Evolutionary conservation across 2,888 invertebrate species (phyloP), one percentile per base, ranked within the genome.

Genomic region (Nomada ferruginata): DNA sequence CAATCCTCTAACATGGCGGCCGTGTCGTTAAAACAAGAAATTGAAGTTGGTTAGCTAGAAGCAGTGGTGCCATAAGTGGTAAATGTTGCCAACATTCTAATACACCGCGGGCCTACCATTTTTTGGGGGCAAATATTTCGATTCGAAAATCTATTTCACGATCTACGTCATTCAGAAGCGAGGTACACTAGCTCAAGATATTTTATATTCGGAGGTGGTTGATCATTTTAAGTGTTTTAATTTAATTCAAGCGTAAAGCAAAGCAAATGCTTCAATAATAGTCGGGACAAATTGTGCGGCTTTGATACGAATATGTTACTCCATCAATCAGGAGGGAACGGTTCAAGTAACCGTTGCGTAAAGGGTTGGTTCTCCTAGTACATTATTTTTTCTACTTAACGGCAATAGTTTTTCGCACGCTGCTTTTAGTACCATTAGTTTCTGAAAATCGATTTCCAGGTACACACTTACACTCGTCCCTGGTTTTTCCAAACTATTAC

Each of bases 1-100:
- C 84, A 87, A 84, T 80, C 68, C 55, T 52, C 76, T 66, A 90
- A 90, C 79, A 89, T 90, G 89, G 89, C 90, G 83, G 36, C 59
- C 59, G 5, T 72, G 50, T 70, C 76, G 82, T 69, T 80, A 44
- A 64, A 63, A 74, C 36, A 66, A 59, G 59, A 42, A 26, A 5
- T 20, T 83, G 79, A 78, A 81, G 70, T 84, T 83, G 75, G 23
- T 50, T 29, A n/a, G 53, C 64, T 63, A 72, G 47, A 47, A 29
- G 29, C 47, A 80, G 57, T 26, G 18, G 18, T 61, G n/a, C 52
- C 52, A 65, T 1, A 2, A 2, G 7, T 60, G 2, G 10, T n/a
- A 18, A 11, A 7, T 20, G 26, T 11, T 47, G 29, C 76, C 76
- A 71, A 65, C 42, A 23, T 44, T 20, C 7, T 18, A 3, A 10